These are phyloP conservation scores for Columba janthina DNA, from an alignment of 2,113 vertebrate species.

Conservation along the genomic window DNA sequence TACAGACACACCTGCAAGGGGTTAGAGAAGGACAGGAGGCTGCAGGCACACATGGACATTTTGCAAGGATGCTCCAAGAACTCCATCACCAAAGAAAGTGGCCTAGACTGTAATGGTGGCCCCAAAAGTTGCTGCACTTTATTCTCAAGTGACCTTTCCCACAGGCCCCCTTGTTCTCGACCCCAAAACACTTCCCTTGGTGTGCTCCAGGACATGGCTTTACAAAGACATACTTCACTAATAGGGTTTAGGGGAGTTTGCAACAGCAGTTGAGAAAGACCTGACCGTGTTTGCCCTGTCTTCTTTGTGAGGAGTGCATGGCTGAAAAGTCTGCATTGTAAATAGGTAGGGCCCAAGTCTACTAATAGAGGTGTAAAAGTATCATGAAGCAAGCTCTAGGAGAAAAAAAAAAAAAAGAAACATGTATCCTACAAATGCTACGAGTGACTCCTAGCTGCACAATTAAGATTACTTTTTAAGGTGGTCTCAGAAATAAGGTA, in stretches of 20 bases:
- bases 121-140: background rate
- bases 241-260: background rate
- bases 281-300: background rate
- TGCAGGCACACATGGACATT: background rate
- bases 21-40: background rate
- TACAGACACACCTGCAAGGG: background rate
- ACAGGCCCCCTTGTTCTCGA: background rate
- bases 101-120: background rate
- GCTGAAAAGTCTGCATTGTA: background rate
- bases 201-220: background rate
- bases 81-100: background rate
- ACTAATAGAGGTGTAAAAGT: background rate
- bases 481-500: background rate
- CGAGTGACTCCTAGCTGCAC: background rate
- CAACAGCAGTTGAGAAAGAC: background rate
- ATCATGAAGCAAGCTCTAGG: background rate
- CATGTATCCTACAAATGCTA: background rate
- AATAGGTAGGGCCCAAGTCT: background rate
- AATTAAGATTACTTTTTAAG: constrained; percentile 39
- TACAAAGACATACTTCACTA: background rate
- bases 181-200: background rate
- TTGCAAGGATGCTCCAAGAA: background rate
- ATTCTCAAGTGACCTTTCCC: background rate
- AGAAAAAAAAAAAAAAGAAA: background rate
- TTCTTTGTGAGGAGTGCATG: background rate